Conservation (phyloP, 2,888 invertebrate species). For the Rhorus exstirpatorius region DNA sequence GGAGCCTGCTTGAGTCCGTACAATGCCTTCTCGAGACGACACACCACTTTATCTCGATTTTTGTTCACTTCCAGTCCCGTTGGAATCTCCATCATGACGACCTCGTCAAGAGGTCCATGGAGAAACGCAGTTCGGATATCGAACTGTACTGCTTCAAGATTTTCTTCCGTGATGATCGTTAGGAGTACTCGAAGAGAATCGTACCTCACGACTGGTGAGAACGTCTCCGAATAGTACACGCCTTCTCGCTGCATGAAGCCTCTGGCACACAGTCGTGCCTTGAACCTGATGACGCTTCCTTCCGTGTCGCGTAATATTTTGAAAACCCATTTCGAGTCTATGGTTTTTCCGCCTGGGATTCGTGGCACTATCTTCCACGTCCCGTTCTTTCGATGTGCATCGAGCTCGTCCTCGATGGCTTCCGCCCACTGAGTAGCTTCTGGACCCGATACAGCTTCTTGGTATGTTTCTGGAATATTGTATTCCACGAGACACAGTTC, state of each 20-base stretch:
- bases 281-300: slow-evolving; percentile 3
- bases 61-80: background rate
- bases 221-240: slow-evolving; percentile 11
- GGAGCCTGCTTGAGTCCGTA: slow-evolving; percentile 68
- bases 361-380: too few relatives aligned
- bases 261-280: slow-evolving; percentile 8
- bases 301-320: background rate
- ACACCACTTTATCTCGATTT: slow-evolving; percentile 17
- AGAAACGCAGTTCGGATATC: slow-evolving; percentile 37
- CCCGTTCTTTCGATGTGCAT: too few relatives aligned
- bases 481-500: too few relatives aligned
- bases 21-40: slow-evolving; percentile 70
- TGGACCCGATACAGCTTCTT: too few relatives aligned
- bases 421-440: too few relatives aligned
- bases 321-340: too few relatives aligned
- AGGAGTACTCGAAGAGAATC: slow-evolving; percentile 3
- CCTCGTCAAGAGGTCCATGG: slow-evolving; percentile 22
- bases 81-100: slow-evolving; percentile 17
- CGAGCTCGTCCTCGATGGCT: too few relatives aligned
- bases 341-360: too few relatives aligned
- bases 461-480: too few relatives aligned
- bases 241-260: slow-evolving; percentile 16
- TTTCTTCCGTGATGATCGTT: background rate
- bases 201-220: slow-evolving; percentile 18
- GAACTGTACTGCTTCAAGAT: slow-evolving; percentile 21